Evolutionary conservation across 2,888 invertebrate species (phyloP).

Genomic region (Agapostemon virescens): DNA sequence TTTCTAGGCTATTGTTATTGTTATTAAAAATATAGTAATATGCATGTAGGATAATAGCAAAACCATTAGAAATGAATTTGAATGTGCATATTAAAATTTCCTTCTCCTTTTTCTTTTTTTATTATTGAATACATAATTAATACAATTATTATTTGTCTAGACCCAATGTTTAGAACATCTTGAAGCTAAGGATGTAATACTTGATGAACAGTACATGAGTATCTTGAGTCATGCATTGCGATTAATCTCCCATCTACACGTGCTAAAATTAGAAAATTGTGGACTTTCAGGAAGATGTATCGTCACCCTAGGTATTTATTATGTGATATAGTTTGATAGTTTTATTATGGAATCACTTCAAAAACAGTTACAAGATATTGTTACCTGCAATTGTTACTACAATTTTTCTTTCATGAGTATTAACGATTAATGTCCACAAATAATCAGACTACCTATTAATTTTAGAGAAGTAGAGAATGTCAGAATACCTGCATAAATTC

Average conservation of each 20-base stretch:
- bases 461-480: neutral
- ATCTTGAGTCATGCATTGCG: constrained; percentile 88
- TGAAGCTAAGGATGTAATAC: constrained; percentile 84
- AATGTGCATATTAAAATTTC: constrained; percentile 24
- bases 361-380: neutral
- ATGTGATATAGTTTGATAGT: constrained; percentile 38
- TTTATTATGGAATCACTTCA: constrained; percentile 10
- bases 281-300: constrained; percentile 88
- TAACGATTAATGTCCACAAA: constrained; percentile 19
- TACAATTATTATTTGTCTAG: constrained; percentile 79
- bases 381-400: neutral
- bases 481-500: neutral
- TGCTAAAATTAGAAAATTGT: constrained; percentile 90
- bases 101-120: constrained; percentile 6
- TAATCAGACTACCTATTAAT: constrained; percentile 1
- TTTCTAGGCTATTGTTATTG: neutral
- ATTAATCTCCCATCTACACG: constrained; percentile 86
- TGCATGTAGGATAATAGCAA: constrained; percentile 10
- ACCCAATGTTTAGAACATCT: constrained; percentile 86
- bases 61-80: neutral
- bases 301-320: constrained; percentile 85
- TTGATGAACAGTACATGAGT: constrained; percentile 87
- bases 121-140: constrained; percentile 52
- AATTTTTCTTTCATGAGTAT: neutral
- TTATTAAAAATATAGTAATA: neutral